These are phyloP conservation scores for Eutolmus rufibarbis DNA, from an alignment of 2,888 invertebrate genomes.

Conservation along the genomic window DNA sequence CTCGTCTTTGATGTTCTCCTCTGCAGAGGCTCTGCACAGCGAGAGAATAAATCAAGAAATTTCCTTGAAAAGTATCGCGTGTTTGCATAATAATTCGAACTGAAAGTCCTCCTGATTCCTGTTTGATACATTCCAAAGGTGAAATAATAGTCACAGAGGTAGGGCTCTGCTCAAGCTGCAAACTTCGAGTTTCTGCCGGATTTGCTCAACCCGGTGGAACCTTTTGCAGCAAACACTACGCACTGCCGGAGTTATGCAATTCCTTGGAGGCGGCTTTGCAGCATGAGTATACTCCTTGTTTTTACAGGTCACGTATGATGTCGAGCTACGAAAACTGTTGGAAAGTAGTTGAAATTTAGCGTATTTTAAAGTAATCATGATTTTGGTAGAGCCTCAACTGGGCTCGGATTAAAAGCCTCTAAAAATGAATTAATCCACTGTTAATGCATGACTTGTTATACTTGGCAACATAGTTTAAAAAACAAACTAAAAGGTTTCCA, in stretches of 20 bases:
- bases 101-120: neutral
- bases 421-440: neutral
- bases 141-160: neutral
- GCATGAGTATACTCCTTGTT: neutral
- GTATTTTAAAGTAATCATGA: neutral
- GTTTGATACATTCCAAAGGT: constrained; percentile 9
- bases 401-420: neutral
- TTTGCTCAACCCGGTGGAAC: neutral
- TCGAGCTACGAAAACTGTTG: neutral
- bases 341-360: neutral
- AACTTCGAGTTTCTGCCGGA: neutral
- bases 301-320: neutral
- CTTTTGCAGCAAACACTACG: neutral
- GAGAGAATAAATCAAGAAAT: constrained; percentile 20
- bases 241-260: neutral
- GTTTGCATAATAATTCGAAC: constrained; percentile 20
- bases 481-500: neutral
- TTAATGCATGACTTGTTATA: neutral
- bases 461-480: neutral
- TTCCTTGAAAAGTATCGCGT: constrained; percentile 20
- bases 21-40: neutral
- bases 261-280: neutral
- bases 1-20: constrained; percentile 1
- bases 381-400: neutral
- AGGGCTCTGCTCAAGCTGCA: neutral